These are phyloP conservation scores for Rhyacichthys aspro DNA, from an alignment of 2,797 vertebrate genomes.

Conservation along the genomic window DNA sequence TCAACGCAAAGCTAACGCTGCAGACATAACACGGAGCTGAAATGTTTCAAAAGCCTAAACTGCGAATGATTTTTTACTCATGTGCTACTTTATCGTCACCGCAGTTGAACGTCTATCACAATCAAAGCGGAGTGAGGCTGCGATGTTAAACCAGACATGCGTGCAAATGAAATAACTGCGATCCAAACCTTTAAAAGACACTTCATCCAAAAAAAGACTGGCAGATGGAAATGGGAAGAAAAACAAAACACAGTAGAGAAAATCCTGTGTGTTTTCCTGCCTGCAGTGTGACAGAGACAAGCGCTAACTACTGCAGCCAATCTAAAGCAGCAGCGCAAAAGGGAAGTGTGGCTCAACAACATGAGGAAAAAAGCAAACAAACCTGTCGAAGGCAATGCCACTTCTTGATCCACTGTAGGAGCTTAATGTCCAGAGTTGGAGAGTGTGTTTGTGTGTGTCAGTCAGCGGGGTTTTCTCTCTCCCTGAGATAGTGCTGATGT, in stretches of 20 bases:
- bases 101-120: constrained; percentile 15
- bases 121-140: constrained; percentile 11
- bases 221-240: neutral
- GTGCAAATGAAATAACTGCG: constrained; percentile 30
- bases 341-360: constrained; percentile 19
- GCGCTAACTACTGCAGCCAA: constrained; percentile 28
- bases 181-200: constrained; percentile 36
- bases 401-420: constrained; percentile 58
- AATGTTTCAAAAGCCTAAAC: constrained; percentile 21
- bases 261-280: neutral
- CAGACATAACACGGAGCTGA: constrained; percentile 47
- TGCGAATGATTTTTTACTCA: neutral
- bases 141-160: constrained; percentile 27
- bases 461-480: constrained; percentile 44
- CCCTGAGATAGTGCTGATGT: constrained; percentile 75
- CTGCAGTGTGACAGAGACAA: constrained; percentile 20
- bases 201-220: constrained; percentile 38
- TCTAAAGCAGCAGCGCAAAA: constrained; percentile 25
- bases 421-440: constrained; percentile 72
- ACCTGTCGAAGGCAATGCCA: constrained; percentile 74
- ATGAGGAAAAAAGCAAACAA: neutral
- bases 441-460: constrained; percentile 38
- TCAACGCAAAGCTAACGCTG: constrained; percentile 15
- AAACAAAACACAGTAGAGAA: neutral
- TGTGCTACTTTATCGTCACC: constrained; percentile 8